Evolutionary conservation across 2,797 vertebrate genomes (phyloP).

Genomic region (Geotria australis): DNA sequence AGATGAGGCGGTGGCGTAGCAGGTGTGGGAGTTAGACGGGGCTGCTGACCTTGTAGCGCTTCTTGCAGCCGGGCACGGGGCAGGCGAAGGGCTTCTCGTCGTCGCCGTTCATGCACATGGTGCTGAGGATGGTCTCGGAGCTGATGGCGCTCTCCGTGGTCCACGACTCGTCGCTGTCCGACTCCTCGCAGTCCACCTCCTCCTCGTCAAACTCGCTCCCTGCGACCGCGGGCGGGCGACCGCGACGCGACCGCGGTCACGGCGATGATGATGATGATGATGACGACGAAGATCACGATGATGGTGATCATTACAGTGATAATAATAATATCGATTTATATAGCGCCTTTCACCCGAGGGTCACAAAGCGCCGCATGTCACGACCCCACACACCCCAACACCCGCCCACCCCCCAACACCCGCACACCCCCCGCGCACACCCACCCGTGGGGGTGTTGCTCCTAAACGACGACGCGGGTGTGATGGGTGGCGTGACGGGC

Average conservation of each 20-base stretch:
- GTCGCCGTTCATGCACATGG: constrained; percentile 96
- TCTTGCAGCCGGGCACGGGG: constrained; percentile 91
- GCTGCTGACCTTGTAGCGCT: constrained; percentile 62
- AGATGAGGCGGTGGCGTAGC: too few relatives aligned
- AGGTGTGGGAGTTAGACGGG: too few relatives aligned
- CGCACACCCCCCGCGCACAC: neutral
- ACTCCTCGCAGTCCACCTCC: constrained; percentile 88
- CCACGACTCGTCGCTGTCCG: constrained; percentile 95
- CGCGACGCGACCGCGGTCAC: neutral
- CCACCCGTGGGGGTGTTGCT: constrained; percentile 87
- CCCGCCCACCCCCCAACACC: too few relatives aligned
- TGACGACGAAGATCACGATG: too few relatives aligned
- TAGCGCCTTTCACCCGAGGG: too few relatives aligned
- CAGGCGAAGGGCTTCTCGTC: constrained; percentile 97
- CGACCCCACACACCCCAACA: too few relatives aligned
- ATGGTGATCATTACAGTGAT: too few relatives aligned
- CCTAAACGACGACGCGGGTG: constrained; percentile 78
- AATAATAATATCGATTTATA: too few relatives aligned
- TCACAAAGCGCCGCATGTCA: too few relatives aligned
- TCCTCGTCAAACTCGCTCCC: constrained; percentile 95
- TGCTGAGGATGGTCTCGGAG: constrained; percentile 89
- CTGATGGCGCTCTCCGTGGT: constrained; percentile 97
- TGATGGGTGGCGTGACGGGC: constrained; percentile 85
- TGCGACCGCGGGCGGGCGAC: constrained; percentile 7
- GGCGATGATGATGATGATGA: too few relatives aligned